phyloP scores from a whole-genome alignment of 2,797 vertebrate species.

The Orientallactaga sibirica region DNA sequence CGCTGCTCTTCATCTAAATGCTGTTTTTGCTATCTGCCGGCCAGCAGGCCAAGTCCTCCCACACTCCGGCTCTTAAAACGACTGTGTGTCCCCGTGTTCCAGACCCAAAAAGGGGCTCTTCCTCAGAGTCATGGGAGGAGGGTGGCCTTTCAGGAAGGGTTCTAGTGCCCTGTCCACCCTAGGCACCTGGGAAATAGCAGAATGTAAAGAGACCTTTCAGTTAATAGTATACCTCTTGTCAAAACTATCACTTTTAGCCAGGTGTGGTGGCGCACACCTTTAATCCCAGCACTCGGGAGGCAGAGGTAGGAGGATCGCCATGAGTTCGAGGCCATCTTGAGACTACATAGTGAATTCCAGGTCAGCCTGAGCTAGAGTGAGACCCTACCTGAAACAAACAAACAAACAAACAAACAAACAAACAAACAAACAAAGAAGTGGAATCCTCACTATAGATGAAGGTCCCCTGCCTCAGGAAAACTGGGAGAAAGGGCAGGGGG shows the following conservation, averaged over 20 bases:
- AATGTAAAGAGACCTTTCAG: background rate
- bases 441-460: background rate
- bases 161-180: background rate
- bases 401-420: no score
- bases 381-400: no score
- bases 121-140: background rate
- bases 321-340: no score
- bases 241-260: background rate
- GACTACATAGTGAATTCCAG: no score
- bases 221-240: no score
- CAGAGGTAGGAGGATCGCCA: no score
- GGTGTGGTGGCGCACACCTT: no score
- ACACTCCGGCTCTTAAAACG: rapidly evolving
- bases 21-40: no score
- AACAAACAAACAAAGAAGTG: no score
- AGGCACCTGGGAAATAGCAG: background rate
- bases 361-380: no score
- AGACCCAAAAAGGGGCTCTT: background rate
- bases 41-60: background rate
- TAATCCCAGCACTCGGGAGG: no score
- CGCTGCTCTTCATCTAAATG: background rate
- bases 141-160: background rate
- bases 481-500: background rate
- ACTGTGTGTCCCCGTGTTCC: background rate
- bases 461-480: background rate